Conservation (phyloP, 1,140 invertebrate genomes). For the Helicoverpa zea region DNA sequence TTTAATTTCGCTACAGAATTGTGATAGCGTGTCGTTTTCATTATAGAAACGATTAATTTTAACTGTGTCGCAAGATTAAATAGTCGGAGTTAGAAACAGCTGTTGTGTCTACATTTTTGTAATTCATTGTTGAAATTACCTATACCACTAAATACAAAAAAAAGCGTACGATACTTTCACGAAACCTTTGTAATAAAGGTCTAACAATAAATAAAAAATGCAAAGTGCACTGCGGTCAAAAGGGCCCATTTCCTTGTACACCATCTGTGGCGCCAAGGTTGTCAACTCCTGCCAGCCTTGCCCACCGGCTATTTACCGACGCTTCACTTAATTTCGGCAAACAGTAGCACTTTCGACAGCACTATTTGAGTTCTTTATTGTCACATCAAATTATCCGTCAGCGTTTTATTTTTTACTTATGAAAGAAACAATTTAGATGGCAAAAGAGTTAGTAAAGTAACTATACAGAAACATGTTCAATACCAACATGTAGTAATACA, state of each 20-base stretch:
- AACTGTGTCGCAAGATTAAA: neutral
- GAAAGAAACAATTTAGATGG: no score
- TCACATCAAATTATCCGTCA: no score
- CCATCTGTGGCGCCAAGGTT: slow-evolving; percentile 53
- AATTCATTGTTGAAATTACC: no score
- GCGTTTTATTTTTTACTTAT: no score
- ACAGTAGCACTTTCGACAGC: slow-evolving; percentile 3
- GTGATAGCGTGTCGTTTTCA: slow-evolving; percentile 32
- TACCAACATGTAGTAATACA: no score
- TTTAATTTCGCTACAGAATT: slow-evolving; percentile 47
- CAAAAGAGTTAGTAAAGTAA: no score
- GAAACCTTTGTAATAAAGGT: no score
- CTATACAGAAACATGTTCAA: no score
- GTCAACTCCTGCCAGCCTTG: slow-evolving; percentile 55
- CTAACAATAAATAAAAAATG: neutral
- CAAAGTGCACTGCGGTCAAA: neutral
- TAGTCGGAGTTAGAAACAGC: neutral
- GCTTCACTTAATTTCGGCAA: slow-evolving; percentile 46
- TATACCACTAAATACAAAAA: no score
- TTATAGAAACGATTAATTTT: slow-evolving; percentile 1
- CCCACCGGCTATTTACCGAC: slow-evolving; percentile 28
- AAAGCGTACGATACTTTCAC: neutral
- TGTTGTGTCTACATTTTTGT: neutral
- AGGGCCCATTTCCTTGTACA: slow-evolving; percentile 31
- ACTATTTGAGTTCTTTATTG: slow-evolving; percentile 7